These are phyloP conservation scores for Eremobia ochroleuca DNA, from an alignment of 2,888 invertebrate genomes.

Conservation along the genomic window DNA sequence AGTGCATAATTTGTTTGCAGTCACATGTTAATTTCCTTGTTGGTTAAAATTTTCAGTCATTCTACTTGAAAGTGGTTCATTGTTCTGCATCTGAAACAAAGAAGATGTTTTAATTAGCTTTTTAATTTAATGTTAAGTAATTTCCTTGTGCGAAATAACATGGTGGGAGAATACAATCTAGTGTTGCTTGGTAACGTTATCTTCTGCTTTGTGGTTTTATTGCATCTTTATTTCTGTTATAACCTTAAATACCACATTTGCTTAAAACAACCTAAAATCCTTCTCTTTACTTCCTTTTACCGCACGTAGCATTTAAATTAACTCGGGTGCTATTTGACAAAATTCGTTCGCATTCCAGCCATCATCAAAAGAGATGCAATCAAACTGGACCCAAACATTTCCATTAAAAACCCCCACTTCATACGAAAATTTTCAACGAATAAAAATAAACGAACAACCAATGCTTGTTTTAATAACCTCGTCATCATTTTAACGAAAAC, in stretches of 20 bases:
- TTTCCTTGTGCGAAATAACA: slow-evolving; percentile 19
- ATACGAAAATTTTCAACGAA: slow-evolving; percentile 25
- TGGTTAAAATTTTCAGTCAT: slow-evolving; percentile 2
- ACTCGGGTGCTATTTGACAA: slow-evolving; percentile 38
- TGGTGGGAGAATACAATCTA: background rate
- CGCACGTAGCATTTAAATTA: slow-evolving; percentile 26
- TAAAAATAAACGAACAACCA: slow-evolving; percentile 46
- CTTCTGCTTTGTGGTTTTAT: background rate
- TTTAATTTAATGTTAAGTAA: slow-evolving; percentile 17
- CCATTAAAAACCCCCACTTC: slow-evolving; percentile 46
- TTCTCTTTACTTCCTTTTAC: slow-evolving; percentile 5
- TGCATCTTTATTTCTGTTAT: slow-evolving; percentile 1
- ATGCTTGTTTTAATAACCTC: slow-evolving; percentile 41
- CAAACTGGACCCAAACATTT: slow-evolving; percentile 52
- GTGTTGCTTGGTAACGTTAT: background rate
- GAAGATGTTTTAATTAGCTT: slow-evolving; percentile 23
- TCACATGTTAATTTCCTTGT: slow-evolving; percentile 40
- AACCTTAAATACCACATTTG: slow-evolving; percentile 6
- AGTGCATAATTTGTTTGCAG: slow-evolving; percentile 29
- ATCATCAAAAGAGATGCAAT: slow-evolving; percentile 58
- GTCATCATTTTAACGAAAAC: slow-evolving; percentile 28
- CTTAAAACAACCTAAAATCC: slow-evolving; percentile 6
- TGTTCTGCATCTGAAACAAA: slow-evolving; percentile 65
- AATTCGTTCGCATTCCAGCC: slow-evolving; percentile 44
- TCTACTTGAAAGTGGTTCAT: slow-evolving; percentile 20